A percentile compares a stretch with the other conserved stretches of the same genome.
phyloP scores from a whole-genome alignment of 2,113 vertebrate species.

The Anguilla rostrata region DNA sequence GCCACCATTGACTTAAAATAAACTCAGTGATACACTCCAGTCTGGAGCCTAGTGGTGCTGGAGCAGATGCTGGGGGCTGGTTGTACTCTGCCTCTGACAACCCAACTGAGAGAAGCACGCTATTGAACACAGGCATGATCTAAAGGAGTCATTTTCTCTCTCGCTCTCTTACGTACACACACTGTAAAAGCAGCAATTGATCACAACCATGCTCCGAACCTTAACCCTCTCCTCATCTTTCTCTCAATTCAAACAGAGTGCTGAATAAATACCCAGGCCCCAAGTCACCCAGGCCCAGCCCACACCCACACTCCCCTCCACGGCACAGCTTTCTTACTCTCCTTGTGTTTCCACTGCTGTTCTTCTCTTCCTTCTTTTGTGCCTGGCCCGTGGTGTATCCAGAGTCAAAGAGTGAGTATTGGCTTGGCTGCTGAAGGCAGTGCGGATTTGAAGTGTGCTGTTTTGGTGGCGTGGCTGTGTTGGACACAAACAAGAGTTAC shows the following conservation, averaged over 20 bases:
- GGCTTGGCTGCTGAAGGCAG: too few species aligned
- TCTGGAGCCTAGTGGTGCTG: background rate
- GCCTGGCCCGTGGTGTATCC: too few species aligned
- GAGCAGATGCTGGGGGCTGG: background rate
- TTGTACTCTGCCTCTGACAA: background rate
- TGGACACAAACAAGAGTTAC: slow-evolving; percentile 29
- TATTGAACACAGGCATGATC: background rate
- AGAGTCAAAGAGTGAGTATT: too few species aligned
- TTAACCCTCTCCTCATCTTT: background rate
- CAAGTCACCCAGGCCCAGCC: background rate
- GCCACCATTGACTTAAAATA: slow-evolving; percentile 2
- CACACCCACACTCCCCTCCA: background rate
- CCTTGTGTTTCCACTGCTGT: too few species aligned
- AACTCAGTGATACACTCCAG: background rate
- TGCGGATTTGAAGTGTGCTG: too few species aligned
- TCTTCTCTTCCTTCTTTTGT: background rate
- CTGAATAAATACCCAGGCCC: background rate
- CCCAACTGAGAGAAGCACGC: background rate
- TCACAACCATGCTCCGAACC: background rate
- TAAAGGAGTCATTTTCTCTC: background rate
- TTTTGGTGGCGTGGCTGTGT: background rate
- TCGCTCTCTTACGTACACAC: background rate
- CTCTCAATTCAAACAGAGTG: background rate
- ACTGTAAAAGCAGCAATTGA: background rate
- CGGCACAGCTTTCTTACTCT: background rate